A percentile compares a stretch with the other conserved stretches of the same genome.
Evolutionary conservation across 1,140 invertebrate species (phyloP).

Genomic region (Platorchestia sp.): DNA sequence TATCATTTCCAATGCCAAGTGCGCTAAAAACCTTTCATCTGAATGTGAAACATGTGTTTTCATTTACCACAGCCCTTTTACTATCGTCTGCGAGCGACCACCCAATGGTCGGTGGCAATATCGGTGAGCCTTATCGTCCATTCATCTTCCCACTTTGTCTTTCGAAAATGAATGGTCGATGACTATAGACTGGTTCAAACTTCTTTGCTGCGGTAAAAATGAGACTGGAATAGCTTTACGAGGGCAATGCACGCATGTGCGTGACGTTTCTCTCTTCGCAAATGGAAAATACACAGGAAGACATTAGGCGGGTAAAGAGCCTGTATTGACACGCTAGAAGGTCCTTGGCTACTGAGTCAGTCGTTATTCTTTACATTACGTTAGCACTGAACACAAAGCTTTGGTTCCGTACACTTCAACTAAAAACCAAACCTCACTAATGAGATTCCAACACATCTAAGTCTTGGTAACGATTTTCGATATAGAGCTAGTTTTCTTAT

Average conservation of each 20-base stretch:
- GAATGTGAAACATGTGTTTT: neutral
- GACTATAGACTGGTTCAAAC: neutral
- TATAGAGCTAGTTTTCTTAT: neutral
- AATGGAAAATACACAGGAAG: conserved; percentile 1
- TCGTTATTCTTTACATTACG: neutral
- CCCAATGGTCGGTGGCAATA: neutral
- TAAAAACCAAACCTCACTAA: neutral
- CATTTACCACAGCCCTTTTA: neutral
- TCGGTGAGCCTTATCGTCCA: neutral
- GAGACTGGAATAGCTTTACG: neutral
- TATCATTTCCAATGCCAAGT: neutral
- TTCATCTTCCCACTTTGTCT: neutral
- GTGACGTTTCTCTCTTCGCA: neutral
- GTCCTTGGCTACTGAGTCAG: neutral
- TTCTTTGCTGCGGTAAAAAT: neutral
- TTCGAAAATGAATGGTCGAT: neutral
- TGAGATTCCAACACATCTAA: neutral
- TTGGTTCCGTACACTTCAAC: neutral
- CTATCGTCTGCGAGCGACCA: neutral
- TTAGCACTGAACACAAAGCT: neutral
- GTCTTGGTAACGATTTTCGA: neutral
- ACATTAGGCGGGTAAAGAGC: neutral
- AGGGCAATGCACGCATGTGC: neutral
- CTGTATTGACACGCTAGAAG: neutral
- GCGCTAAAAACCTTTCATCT: neutral